Evolutionary conservation across 2,888 invertebrate genomes (phyloP).

Genomic region (Lymantria dispar): DNA sequence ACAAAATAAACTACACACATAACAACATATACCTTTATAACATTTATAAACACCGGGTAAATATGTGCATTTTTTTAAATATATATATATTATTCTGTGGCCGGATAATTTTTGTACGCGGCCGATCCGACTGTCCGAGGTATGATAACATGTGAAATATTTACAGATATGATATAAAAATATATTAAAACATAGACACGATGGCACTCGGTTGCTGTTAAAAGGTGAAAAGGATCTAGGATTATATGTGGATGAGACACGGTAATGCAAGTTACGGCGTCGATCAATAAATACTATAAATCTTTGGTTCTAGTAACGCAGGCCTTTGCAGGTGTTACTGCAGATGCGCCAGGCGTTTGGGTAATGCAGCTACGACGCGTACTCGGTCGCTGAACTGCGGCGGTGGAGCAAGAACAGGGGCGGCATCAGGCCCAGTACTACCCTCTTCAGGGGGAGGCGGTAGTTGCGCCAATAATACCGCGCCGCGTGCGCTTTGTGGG

Average conservation of each 20-base stretch:
- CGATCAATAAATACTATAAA: constrained; percentile 74
- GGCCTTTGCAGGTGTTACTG: constrained; percentile 40
- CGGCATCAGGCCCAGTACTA: constrained; percentile 58
- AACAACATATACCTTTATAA: constrained; percentile 37
- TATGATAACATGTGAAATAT: constrained; percentile 4
- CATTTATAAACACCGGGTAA: constrained; percentile 41
- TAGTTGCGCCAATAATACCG: constrained; percentile 89
- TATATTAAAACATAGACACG: constrained; percentile 72
- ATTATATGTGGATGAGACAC: constrained; percentile 11
- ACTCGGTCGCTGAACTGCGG: constrained; percentile 95
- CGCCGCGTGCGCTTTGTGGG: constrained; percentile 84
- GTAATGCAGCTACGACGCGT: constrained; percentile 92
- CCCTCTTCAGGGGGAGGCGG: constrained; percentile 91
- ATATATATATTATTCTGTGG: constrained; percentile 44
- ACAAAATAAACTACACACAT: constrained; percentile 31
- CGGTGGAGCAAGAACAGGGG: constrained; percentile 87
- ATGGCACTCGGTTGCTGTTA: constrained; percentile 79
- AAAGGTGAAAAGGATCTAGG: constrained; percentile 47
- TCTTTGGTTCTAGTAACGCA: constrained; percentile 65
- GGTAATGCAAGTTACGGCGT: not conserved
- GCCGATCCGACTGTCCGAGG: constrained; percentile 4
- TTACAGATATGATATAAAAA: constrained; percentile 55
- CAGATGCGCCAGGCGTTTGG: constrained; percentile 84
- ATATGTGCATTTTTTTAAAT: constrained; percentile 12
- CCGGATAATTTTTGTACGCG: constrained; percentile 57